Base-by-base conservation (phyloP, 2,888 invertebrate genomes). In the Plebejus anna region DNA sequence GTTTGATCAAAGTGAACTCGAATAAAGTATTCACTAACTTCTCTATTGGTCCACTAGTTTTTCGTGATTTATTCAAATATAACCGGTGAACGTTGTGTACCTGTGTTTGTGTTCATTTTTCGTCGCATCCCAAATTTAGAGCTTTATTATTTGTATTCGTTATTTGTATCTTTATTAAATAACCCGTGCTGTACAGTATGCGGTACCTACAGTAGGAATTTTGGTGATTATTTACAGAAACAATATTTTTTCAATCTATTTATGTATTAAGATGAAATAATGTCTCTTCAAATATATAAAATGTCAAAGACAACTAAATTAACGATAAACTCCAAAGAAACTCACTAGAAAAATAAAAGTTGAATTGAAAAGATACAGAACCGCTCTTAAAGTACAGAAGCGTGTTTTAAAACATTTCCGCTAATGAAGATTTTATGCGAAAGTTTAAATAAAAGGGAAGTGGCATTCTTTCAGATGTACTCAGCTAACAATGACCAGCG, bases 391-490 rank as follows among this genome's bases (percentile, higher is more conserved):
- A 73, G 73, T 73, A 73, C 73, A 28, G 73, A 73, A 73, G 55
- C 55, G 73, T 55, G 55, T 73, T 73, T 73, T 51, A 59, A 81
- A 81, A 81, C 79, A 81, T 80, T 78, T 79, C 78, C 79, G 79
- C 81, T 81, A 81, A 81, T 81, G 81, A 80, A 81, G 81, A 80
- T 81, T 81, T 81, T 81, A 81, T 81, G 81, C 81, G 79, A 81
- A 81, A 79, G 78, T 81, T 80, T 80, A n/a, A n/a, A n/a, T n/a
- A 80, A 80, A 80, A 78, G 77, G 79, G 79, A 79, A 79, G 80
- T 80, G 80, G 76, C 79, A 80, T 79, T 79, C 78, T 55, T 73
- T 73, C 55, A 72, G 47, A 72, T 51, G 73, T 73, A 73, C 73
- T 73, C 32, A 32, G 73, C 73, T 55, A 79, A 82, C 80, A 80